A percentile compares a stretch with the other conserved stretches of the same genome.
Evolutionary conservation across 2,797 vertebrate genomes (phyloP).

Genomic region (Danio albolineatus): DNA sequence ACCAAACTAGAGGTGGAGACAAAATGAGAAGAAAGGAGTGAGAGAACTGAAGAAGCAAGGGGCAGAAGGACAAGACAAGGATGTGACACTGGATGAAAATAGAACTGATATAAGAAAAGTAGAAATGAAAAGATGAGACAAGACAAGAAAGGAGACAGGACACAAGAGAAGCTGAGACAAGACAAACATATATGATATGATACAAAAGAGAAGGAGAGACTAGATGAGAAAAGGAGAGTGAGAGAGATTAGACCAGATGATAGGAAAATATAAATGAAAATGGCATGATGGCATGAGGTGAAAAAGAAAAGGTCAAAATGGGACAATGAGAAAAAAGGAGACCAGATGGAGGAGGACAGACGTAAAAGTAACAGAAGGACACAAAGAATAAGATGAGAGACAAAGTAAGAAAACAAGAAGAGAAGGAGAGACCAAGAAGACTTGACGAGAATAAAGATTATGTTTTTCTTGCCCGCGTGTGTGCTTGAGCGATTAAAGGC

Average conservation of each 20-base stretch:
- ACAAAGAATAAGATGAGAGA: neutral
- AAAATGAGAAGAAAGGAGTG: no score
- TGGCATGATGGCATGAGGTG: neutral
- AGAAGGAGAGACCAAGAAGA: neutral
- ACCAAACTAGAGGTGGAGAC: neutral
- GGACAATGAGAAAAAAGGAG: neutral
- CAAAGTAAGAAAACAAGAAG: neutral
- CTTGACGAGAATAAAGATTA: slow-evolving; percentile 5
- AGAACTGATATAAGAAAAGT: neutral
- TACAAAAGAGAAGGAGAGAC: neutral
- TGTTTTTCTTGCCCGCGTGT: neutral
- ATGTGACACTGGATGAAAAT: neutral
- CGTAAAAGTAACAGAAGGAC: neutral
- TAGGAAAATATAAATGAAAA: neutral
- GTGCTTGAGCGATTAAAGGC: slow-evolving; percentile 69
- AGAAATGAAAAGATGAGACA: neutral
- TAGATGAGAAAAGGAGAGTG: neutral
- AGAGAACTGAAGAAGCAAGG: neutral
- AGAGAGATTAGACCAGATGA: neutral
- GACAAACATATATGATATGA: neutral
- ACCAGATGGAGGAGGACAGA: neutral
- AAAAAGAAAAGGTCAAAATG: neutral
- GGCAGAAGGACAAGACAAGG: neutral
- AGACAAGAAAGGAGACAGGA: neutral
- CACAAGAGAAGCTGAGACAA: neutral